Base-by-base conservation (phyloP, 1,140 invertebrate genomes). In the Samia ricini region DNA sequence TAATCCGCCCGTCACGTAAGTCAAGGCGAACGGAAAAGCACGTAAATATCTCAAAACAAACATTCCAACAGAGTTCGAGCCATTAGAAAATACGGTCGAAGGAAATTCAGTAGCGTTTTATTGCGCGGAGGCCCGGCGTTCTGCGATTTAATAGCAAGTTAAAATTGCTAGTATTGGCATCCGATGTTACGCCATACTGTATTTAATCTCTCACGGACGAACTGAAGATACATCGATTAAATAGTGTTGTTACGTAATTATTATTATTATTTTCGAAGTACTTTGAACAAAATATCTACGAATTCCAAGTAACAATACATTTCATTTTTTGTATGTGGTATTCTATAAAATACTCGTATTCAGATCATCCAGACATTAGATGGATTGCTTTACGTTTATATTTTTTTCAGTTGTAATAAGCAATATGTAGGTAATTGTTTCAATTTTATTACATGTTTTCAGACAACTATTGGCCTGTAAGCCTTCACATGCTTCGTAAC, bases 11-110 rank as follows among this genome's bases (percentile, higher is more conserved):
- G 60, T 62, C 69, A 66, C 69, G 71, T 70, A 76, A 72, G 74
- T 69, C 65, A 70, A 60, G 42, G 59, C 63, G 67, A 63, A 60
- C 52, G 60, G 51, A 56, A 61, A 70, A 19, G 55, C 55, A 63
- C 64, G 64, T 71, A 69, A 73, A 72, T 72, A 70, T 75, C 68
- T 71, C 64, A 78, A 74, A 76, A 76, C 75, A 76, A 77, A 77
- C 74, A 78, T 78, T 80, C 68, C 66, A 51, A 52, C 58, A 57
- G 70, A 64, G 65, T 68, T 69, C 59, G 51, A 60, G 63, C 67
- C 62, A 72, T 76, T 79, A 66, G 63, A 63, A 74, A 79, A 76
- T 71, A 76, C 63, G 56, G 68, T 59, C 58, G 60, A 64, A 72
- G 60, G 63, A 69, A 71, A 76, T 76, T 71, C 66, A 61, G 63